Conservation (phyloP, 2,888 invertebrate genomes). For the Microctonus aethiopoides region DNA sequence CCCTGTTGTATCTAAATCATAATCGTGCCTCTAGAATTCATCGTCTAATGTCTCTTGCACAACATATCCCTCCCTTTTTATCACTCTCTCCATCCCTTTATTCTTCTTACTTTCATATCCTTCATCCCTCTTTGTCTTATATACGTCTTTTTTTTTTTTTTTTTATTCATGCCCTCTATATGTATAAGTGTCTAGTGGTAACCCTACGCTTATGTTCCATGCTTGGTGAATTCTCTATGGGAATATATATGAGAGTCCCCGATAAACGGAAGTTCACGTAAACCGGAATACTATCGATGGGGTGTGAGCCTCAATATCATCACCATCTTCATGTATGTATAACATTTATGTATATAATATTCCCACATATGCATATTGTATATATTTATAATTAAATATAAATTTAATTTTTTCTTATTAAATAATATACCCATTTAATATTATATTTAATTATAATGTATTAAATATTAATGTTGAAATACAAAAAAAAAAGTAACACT, state of each 20-base stretch:
- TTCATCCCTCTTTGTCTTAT: not conserved
- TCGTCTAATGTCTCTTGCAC: slow-evolving; percentile 44
- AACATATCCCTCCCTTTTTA: slow-evolving; percentile 18
- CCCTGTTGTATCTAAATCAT: slow-evolving; percentile 46
- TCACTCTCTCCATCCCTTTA: not conserved
- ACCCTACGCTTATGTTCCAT: slow-evolving; percentile 45
- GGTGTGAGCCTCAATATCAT: slow-evolving; percentile 36
- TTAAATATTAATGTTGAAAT: too few species aligned
- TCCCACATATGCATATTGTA: not conserved
- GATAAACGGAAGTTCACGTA: slow-evolving; percentile 51
- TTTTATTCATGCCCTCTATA: not conserved
- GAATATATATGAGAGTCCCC: slow-evolving; percentile 40
- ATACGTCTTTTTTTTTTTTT: not conserved
- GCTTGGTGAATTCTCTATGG: slow-evolving; percentile 39
- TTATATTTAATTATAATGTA: too few species aligned
- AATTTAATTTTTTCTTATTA: too few species aligned
- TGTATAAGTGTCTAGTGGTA: slow-evolving; percentile 33
- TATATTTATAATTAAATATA: too few species aligned
- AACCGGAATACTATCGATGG: slow-evolving; percentile 49
- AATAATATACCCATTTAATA: too few species aligned
- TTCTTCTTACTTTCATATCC: slow-evolving; percentile 12
- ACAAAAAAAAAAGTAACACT: too few species aligned
- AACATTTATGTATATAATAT: not conserved
- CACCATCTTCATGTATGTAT: not conserved
- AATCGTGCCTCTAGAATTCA: slow-evolving; percentile 44